Evolutionary conservation across 2,888 invertebrate genomes (phyloP).

Genomic region (Tortricodes alternella): DNA sequence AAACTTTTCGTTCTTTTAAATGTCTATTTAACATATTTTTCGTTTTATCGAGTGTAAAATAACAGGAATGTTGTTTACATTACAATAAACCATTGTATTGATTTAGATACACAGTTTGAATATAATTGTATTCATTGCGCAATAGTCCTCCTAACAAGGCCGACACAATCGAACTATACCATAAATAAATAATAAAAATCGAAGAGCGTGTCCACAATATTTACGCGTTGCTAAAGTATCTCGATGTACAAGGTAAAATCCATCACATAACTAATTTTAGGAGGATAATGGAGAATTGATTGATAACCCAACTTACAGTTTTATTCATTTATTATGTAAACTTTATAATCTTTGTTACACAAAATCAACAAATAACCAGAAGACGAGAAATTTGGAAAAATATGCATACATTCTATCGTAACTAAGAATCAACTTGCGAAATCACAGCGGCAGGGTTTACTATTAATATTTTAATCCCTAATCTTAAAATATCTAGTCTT

Average conservation of each 20-base stretch:
- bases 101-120: no score
- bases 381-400: background rate
- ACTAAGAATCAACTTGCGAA: conserved; percentile 4
- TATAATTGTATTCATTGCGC: no score
- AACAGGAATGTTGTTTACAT: no score
- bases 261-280: conserved; percentile 14
- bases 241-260: conserved; percentile 1
- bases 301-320: conserved; percentile 1
- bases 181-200: background rate
- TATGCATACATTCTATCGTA: background rate
- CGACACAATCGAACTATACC: no score
- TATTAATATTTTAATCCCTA: background rate
- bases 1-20: no score
- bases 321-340: conserved; percentile 14
- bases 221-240: background rate
- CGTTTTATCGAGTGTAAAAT: no score
- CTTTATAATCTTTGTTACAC: background rate
- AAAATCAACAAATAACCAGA: conserved; percentile 1
- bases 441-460: background rate
- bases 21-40: no score
- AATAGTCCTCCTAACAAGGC: no score
- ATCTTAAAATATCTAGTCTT: background rate
- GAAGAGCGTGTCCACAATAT: background rate
- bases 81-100: no score
- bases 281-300: background rate